Percentiles rank a stretch among this genome's conserved stretches.
These are phyloP conservation scores for Tonatia bakeri DNA, from an alignment of 2,113 vertebrate genomes.

Conservation along the genomic window DNA sequence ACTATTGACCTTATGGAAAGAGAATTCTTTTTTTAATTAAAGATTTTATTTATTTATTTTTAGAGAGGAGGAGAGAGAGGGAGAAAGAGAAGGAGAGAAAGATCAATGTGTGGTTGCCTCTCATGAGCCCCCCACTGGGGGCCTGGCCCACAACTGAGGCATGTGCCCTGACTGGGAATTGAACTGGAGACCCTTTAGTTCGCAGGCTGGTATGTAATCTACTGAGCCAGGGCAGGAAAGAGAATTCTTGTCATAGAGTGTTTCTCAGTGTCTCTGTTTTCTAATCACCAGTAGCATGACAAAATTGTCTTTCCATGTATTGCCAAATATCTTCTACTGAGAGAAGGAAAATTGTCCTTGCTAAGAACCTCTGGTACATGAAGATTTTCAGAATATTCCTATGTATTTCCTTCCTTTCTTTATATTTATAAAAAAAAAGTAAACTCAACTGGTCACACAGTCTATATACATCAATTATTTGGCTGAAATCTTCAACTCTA, in stretches of 20 bases:
- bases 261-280: not conserved
- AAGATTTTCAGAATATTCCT: not conserved
- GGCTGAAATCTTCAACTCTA: not conserved
- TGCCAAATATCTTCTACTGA: not conserved
- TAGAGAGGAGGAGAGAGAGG: too few species aligned
- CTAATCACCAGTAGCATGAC: not conserved
- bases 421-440: not conserved
- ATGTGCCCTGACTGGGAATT: too few species aligned
- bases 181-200: too few species aligned
- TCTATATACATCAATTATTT: not conserved
- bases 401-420: not conserved
- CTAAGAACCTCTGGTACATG: not conserved
- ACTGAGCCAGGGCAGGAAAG: too few species aligned
- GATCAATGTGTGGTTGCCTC: too few species aligned
- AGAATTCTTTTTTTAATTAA: not conserved
- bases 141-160: too few species aligned
- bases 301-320: not conserved
- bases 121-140: too few species aligned
- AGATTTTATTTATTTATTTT: too few species aligned
- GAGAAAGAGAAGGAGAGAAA: too few species aligned
- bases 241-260: not conserved
- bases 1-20: not conserved
- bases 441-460: not conserved
- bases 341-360: fast-evolving
- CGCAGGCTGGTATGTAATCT: too few species aligned